Evolutionary conservation across 1,140 invertebrate genomes (phyloP).

Genomic region (Cherax quadricarinatus): DNA sequence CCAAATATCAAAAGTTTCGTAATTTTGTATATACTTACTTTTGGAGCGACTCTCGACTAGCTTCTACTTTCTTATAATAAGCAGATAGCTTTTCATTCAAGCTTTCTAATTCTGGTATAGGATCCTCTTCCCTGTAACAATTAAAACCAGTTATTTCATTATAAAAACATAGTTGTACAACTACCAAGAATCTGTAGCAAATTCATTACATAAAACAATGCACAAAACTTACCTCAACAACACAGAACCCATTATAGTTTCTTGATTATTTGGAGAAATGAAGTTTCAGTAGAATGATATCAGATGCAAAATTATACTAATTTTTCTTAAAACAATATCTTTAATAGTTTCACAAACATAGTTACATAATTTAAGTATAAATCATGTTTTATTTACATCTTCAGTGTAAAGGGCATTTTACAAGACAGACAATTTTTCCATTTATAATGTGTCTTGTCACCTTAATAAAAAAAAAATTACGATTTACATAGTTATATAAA

Average conservation of each 20-base stretch:
- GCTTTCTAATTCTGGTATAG: slow-evolving; percentile 43
- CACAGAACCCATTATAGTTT: background rate
- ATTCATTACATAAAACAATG: background rate
- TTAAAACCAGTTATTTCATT: background rate
- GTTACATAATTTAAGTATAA: background rate
- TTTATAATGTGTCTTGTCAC: too few relatives aligned
- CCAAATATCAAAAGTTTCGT: too few relatives aligned
- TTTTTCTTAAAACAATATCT: background rate
- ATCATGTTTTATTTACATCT: too few relatives aligned
- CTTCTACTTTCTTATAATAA: slow-evolving; percentile 62
- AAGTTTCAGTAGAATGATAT: background rate
- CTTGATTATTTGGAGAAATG: background rate
- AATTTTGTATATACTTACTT: slow-evolving; percentile 21
- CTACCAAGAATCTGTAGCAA: background rate
- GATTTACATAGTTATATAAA: too few relatives aligned
- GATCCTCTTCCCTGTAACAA: slow-evolving; percentile 42
- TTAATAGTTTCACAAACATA: background rate
- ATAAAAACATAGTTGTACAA: background rate
- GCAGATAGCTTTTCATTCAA: slow-evolving; percentile 53
- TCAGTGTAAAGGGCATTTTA: too few relatives aligned
- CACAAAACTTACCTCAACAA: background rate
- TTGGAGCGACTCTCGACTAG: slow-evolving; percentile 13
- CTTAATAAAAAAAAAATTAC: too few relatives aligned
- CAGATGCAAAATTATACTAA: background rate
- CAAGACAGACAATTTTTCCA: too few relatives aligned